Conservation (phyloP, 1,140 invertebrate genomes). For the Aphis craccivora region DNA sequence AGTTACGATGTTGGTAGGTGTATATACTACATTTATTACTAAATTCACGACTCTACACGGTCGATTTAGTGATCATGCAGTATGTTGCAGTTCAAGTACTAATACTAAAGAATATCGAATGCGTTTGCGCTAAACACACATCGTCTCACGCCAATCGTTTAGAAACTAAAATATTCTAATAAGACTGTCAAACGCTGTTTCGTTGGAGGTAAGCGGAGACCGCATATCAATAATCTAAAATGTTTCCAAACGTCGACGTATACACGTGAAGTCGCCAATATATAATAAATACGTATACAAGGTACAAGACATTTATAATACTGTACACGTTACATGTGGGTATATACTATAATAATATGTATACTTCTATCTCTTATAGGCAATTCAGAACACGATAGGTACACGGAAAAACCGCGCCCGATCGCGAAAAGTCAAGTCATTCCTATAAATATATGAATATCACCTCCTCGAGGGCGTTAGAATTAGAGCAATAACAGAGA, state of each 20-base stretch:
- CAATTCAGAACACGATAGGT: constrained; percentile 1
- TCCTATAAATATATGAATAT: background rate
- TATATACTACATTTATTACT: background rate
- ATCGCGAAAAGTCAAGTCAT: background rate
- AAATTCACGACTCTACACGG: background rate
- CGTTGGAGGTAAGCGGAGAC: background rate
- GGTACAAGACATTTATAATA: background rate
- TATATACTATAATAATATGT: background rate
- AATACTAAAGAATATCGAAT: background rate
- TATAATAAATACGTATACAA: background rate
- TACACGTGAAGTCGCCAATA: background rate
- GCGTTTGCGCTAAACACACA: background rate
- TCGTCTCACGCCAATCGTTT: background rate
- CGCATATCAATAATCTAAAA: background rate
- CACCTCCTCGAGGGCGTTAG: background rate
- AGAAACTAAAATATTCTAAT: background rate
- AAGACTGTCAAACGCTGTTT: background rate
- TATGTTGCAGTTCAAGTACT: background rate
- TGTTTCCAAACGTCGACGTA: background rate
- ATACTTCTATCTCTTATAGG: background rate
- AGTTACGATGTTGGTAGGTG: background rate
- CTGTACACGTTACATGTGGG: background rate
- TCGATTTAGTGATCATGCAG: background rate
- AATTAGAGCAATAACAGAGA: no score
- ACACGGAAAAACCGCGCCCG: constrained; percentile 6